Conservation (phyloP, 2,113 vertebrate species). For the Triplophysa dalaica region DNA sequence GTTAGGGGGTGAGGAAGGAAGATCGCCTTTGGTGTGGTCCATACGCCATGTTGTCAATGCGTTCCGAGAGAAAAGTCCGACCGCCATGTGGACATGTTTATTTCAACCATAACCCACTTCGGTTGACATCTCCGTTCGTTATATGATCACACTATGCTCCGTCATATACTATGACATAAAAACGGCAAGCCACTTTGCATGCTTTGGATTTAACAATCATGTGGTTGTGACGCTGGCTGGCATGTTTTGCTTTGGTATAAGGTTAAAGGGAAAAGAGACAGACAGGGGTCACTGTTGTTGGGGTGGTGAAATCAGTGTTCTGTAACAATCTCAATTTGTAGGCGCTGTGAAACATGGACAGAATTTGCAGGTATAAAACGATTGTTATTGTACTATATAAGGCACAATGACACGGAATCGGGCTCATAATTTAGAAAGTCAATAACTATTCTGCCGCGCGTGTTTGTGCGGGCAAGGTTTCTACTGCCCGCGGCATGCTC, state of each 20-base stretch:
- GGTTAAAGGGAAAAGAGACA: not conserved
- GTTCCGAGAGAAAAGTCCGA: not conserved
- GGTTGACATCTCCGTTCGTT: not conserved
- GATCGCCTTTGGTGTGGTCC: not conserved
- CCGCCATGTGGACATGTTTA: constrained; percentile 31
- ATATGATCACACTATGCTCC: too few species aligned
- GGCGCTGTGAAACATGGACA: too few species aligned
- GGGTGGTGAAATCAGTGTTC: not conserved
- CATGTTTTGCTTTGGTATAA: not conserved
- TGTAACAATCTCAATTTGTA: not conserved
- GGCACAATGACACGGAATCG: too few species aligned
- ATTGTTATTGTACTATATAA: too few species aligned
- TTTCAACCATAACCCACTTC: not conserved
- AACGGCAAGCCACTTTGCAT: not conserved
- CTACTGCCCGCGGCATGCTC: too few species aligned
- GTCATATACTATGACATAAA: not conserved
- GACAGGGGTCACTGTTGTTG: constrained; percentile 1
- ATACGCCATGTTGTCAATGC: constrained; percentile 37
- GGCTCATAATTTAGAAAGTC: too few species aligned
- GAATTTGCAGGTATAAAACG: too few species aligned
- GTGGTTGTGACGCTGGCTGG: not conserved
- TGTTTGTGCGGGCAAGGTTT: too few species aligned
- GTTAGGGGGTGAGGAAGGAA: not conserved
- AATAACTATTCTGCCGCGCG: too few species aligned
- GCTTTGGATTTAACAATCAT: not conserved